Percentiles rank a stretch among this genome's conserved stretches.
Conservation (phyloP, 1,140 invertebrate species). For the Drosophila sturtevanti region DNA sequence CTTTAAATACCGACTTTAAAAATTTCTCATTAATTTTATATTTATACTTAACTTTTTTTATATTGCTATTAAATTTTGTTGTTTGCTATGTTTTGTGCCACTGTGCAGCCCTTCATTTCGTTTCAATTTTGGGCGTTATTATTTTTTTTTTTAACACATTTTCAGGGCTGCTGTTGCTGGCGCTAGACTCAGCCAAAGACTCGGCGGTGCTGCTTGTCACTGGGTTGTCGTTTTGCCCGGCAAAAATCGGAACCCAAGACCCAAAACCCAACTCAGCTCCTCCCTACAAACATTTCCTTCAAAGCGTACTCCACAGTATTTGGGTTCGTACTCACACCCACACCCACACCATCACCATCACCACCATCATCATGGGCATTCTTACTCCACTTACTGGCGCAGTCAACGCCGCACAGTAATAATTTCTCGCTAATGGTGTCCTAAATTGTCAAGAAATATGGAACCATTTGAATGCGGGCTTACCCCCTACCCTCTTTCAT, state of each 20-base stretch:
- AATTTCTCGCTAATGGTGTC: constrained; percentile 81
- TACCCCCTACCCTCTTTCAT: constrained; percentile 1
- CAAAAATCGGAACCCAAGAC: constrained; percentile 46
- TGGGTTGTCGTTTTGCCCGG: constrained; percentile 56
- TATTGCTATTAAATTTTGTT: background rate
- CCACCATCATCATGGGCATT: background rate
- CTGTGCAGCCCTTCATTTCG: constrained; percentile 6
- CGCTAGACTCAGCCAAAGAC: background rate
- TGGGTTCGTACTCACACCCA: too few relatives aligned
- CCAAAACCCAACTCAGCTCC: background rate
- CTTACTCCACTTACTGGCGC: constrained; percentile 35
- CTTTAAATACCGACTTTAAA: too few relatives aligned
- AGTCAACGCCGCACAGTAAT: constrained; percentile 61
- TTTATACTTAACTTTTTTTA: too few relatives aligned
- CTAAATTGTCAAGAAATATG: constrained; percentile 81
- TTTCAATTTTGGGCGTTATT: background rate
- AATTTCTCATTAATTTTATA: too few relatives aligned
- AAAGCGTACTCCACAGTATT: constrained; percentile 29
- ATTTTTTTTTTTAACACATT: constrained; percentile 37
- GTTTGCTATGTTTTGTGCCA: background rate
- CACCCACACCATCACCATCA: background rate
- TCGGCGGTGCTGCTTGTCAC: constrained; percentile 37
- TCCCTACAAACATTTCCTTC: background rate
- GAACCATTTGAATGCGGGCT: constrained; percentile 76
- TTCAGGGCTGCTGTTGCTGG: constrained; percentile 37